Conservation (phyloP, 1,140 invertebrate species). For the Neodiprion fabricii region DNA sequence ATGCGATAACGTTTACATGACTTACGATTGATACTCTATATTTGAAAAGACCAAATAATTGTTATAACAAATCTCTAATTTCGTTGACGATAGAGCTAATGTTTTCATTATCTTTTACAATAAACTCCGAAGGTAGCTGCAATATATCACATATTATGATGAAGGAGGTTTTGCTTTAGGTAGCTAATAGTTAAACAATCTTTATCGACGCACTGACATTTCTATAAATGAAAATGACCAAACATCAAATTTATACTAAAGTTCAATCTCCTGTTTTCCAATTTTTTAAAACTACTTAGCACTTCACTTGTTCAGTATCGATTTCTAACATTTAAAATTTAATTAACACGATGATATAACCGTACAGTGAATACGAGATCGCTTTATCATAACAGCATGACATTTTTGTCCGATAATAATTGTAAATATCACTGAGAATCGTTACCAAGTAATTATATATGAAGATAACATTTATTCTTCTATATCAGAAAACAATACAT, state of each 20-base stretch:
- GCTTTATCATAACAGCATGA: conserved; percentile 54
- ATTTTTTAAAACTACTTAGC: not conserved
- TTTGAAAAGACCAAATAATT: too few relatives aligned
- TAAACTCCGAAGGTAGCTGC: conserved; percentile 27
- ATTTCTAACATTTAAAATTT: conserved; percentile 3
- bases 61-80: too few relatives aligned
- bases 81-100: too few relatives aligned
- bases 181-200: conserved; percentile 22
- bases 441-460: not conserved
- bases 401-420: conserved; percentile 34
- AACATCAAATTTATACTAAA: not conserved
- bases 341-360: not conserved
- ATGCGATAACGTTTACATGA: too few relatives aligned
- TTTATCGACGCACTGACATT: not conserved
- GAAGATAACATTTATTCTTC: not conserved
- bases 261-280: not conserved
- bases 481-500: not conserved
- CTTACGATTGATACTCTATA: too few relatives aligned
- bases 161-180: conserved; percentile 43
- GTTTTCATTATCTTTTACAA: too few relatives aligned
- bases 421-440: not conserved
- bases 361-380: not conserved
- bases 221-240: not conserved
- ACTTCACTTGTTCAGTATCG: not conserved
- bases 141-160: conserved; percentile 60